phyloP scores from a whole-genome alignment of 2,888 invertebrate genomes.

The Iphiclides podalirius region DNA sequence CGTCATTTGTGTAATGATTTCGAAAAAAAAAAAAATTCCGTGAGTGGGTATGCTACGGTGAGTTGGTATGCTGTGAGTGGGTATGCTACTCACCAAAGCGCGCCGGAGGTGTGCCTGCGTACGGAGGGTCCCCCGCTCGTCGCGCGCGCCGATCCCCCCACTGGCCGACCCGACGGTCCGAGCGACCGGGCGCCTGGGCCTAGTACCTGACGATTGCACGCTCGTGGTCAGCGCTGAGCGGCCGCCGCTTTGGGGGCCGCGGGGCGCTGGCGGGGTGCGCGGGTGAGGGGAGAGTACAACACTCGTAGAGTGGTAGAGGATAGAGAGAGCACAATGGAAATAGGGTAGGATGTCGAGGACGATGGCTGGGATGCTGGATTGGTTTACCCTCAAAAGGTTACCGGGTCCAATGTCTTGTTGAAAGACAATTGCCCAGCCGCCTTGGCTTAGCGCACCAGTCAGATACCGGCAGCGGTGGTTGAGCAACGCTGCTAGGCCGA shows the following conservation, averaged over 20 bases:
- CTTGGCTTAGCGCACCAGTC: constrained; percentile 50
- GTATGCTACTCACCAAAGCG: constrained; percentile 64
- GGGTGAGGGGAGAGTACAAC: no score
- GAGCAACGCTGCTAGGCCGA: constrained; percentile 62
- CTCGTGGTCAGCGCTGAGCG: constrained; percentile 47
- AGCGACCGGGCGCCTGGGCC: constrained; percentile 76
- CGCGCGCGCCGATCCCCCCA: constrained; percentile 75
- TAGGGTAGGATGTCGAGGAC: not conserved
- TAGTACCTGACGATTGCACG: constrained; percentile 74
- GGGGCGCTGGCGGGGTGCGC: constrained; percentile 39
- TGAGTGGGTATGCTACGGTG: no score
- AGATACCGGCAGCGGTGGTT: constrained; percentile 73
- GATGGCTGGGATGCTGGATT: not conserved
- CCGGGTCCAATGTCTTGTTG: constrained; percentile 74
- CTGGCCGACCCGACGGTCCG: constrained; percentile 66
- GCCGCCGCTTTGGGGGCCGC: constrained; percentile 39
- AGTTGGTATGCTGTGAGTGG: no score
- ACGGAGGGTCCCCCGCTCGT: constrained; percentile 27
- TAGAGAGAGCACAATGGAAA: not conserved
- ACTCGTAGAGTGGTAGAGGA: constrained; percentile 16
- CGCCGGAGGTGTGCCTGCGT: constrained; percentile 46
- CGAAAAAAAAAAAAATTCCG: no score
- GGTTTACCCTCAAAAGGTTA: constrained; percentile 52
- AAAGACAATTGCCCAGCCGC: constrained; percentile 75
- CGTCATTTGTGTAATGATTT: no score